These are phyloP conservation scores for Hyalella azteca DNA, from an alignment of 2,888 invertebrate species.

Conservation along the genomic window DNA sequence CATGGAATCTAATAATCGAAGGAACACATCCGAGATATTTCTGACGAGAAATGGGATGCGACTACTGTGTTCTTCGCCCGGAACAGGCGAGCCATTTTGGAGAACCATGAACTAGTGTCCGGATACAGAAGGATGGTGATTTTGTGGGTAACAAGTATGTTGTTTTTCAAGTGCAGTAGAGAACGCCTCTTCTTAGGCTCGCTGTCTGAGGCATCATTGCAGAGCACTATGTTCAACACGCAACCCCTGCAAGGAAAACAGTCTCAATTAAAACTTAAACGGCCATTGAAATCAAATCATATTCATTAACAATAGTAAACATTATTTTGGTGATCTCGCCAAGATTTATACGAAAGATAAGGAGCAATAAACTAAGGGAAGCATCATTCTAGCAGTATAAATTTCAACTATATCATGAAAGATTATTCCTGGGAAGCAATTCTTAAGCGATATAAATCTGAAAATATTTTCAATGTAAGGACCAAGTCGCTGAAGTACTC, in stretches of 20 bases:
- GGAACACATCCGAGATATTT: conserved; percentile 19
- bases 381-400: not conserved
- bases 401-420: too few species aligned
- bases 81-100: conserved; percentile 35
- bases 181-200: conserved; percentile 29
- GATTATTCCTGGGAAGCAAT: too few species aligned
- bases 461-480: too few species aligned
- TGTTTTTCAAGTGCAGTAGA: conserved; percentile 9
- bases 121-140: conserved; percentile 26
- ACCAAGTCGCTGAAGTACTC: too few species aligned
- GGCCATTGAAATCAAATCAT: not conserved
- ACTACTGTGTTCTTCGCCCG: conserved; percentile 25
- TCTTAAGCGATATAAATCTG: too few species aligned
- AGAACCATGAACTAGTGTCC: conserved; percentile 34
- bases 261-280: too few species aligned
- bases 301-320: not conserved
- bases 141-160: conserved; percentile 32
- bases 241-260: conserved; percentile 20
- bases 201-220: conserved; percentile 21
- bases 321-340: not conserved
- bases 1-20: not conserved
- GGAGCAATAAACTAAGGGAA: not conserved
- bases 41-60: conserved; percentile 21
- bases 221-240: conserved; percentile 26
- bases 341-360: not conserved